Evolutionary conservation across 1,140 invertebrate genomes (phyloP).

Genomic region (Drosophila murphyi): DNA sequence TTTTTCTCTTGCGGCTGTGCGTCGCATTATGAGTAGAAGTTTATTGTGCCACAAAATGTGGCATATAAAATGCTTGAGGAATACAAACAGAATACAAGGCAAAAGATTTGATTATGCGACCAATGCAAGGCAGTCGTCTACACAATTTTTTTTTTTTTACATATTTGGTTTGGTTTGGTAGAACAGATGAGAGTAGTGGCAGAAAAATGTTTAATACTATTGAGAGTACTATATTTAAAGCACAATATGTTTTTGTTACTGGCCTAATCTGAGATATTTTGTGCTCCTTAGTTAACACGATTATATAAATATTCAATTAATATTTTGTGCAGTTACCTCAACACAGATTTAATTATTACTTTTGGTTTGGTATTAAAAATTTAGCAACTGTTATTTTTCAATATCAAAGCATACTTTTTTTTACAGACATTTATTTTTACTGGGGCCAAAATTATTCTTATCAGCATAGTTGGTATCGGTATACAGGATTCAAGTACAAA

Average conservation of each 20-base stretch:
- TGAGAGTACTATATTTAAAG: too few relatives aligned
- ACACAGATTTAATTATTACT: neutral
- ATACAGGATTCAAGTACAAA: constrained; percentile 12
- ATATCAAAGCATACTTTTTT: constrained; percentile 52
- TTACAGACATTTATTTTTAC: constrained; percentile 45
- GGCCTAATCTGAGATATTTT: too few relatives aligned
- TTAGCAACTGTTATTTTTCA: constrained; percentile 7
- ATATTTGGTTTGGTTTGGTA: neutral
- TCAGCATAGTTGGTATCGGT: constrained; percentile 44
- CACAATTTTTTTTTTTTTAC: too few relatives aligned
- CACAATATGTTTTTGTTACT: too few relatives aligned
- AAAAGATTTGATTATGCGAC: constrained; percentile 27
- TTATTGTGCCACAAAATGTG: constrained; percentile 40
- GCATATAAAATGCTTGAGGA: constrained; percentile 9
- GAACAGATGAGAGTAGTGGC: too few relatives aligned
- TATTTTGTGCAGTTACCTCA: neutral
- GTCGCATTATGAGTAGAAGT: constrained; percentile 21
- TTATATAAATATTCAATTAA: too few relatives aligned
- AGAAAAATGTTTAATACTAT: too few relatives aligned
- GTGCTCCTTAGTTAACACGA: too few relatives aligned
- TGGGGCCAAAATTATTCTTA: constrained; percentile 39
- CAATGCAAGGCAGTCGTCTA: too few relatives aligned
- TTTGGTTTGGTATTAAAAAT: constrained; percentile 12
- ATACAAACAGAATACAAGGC: constrained; percentile 8
- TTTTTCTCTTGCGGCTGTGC: constrained; percentile 21